Evolutionary conservation across 2,113 vertebrate species (phyloP).

Genomic region (Terrapene triunguis): DNA sequence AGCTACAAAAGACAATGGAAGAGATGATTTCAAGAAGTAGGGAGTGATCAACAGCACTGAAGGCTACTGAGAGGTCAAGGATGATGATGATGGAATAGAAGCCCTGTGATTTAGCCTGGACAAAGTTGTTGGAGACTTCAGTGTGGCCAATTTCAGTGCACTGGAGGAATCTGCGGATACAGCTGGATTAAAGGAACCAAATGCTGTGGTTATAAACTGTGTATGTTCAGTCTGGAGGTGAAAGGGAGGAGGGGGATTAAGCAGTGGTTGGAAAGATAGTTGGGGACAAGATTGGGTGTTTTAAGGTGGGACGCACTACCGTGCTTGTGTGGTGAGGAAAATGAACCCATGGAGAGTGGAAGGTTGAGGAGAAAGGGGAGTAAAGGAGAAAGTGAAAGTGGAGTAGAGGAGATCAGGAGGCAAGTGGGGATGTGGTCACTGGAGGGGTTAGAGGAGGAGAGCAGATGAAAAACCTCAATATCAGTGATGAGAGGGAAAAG

Average conservation of each 20-base stretch:
- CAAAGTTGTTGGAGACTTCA: too few species aligned
- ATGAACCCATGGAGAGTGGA: background rate
- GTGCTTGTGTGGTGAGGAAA: background rate
- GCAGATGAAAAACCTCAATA: background rate
- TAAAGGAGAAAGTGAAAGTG: background rate
- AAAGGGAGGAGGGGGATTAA: background rate
- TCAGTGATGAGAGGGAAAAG: background rate
- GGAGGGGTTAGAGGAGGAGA: background rate
- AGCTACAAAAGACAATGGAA: too few species aligned
- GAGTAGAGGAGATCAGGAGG: background rate
- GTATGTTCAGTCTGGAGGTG: background rate
- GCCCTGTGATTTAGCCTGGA: too few species aligned
- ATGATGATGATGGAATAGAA: too few species aligned
- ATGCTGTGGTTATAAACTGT: too few species aligned
- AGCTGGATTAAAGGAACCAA: too few species aligned
- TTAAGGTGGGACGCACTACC: background rate
- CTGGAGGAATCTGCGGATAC: too few species aligned
- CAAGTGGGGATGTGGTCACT: background rate
- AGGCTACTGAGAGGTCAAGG: too few species aligned
- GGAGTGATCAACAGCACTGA: too few species aligned
- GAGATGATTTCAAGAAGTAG: too few species aligned
- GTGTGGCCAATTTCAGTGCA: too few species aligned
- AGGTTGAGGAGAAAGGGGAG: background rate
- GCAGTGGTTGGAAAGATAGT: background rate
- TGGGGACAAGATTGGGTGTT: background rate